Base-by-base conservation (phyloP, 2,113 vertebrate genomes). In the Myotis davidii region DNA sequence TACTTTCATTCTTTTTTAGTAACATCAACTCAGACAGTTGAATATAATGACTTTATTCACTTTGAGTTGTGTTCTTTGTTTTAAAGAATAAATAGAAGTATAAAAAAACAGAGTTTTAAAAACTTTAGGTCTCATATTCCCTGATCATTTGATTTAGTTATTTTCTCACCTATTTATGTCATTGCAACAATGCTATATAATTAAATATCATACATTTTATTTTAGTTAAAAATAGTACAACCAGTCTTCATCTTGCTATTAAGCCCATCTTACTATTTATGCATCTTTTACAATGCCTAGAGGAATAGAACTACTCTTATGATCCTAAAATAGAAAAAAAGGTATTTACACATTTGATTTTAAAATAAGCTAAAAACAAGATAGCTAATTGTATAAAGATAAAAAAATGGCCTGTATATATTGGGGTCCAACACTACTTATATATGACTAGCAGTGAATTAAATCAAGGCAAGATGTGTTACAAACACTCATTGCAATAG, bases 141-240 rank as follows among this genome's bases (percentile, higher is more conserved):
- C 52, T 59, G 34, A 48, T 32, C 54, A 54, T 69, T 83, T 25
- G 21, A 18, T 54, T 88, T 61, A 52, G 21, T n/a, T 67, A 54
- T 48, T 88, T 93, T 92, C 39, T 92, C 5, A 48, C 13, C 45
- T 16, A 67, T 21, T 29, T 39, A 48, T 81, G 79, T 88, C 18
- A 27, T 20, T 84, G 8, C 27, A 90, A n/a, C 23, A 95, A 88
- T 72, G 23, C 1, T 81, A 70, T 17, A 1, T 18, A 72, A 42
- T n/a, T 67, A 78, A 56, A 42, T 16, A 82, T 7, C 14, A 20
- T 42, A 34, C 4, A 78, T 88, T 59, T 73, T 21, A 48, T 83
- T 72, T 65, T 50, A 21, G 2, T 90, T 50, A 73, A 90, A 88
- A 93, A 70, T 81, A 56, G 56, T 81, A 59, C 91, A 94, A 83